Base-by-base conservation (phyloP, 2,797 vertebrate species). In the Diplodus puntazzo region DNA sequence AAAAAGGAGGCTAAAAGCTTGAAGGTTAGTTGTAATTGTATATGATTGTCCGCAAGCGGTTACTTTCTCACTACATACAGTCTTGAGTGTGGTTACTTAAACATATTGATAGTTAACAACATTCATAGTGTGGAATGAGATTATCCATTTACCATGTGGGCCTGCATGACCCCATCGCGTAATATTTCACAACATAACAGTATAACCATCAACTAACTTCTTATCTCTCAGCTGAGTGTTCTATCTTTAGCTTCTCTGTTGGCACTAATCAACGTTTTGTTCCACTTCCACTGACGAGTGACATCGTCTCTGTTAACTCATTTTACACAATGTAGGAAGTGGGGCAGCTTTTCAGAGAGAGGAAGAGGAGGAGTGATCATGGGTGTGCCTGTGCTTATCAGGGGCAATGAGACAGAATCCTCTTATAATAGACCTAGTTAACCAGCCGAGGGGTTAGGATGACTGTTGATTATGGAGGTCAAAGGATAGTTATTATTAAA, bases 361-460 rank as follows among this genome's bases (percentile, higher is more conserved):
- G 69, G 50, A 70, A 52, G 46, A 65, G 67, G 53, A 50, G 73
- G 72, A 55, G 25, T 62, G 50, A 50, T 77, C 58, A 34, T 34
- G 66, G 54, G 54, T 39, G 79, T 67, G 76, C 81, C 77, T 66
- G 63, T 65, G 71, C 78, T 79, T 74, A 81, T 85, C 63, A 68
- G 27, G 6, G 54, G 50, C 69, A 63, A 61, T 39, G 81, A 84
- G 64, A 58, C 61, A 81, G 71, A 91, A 91, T 88, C 82, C 80
- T 87, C 85, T 81, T 84, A 84, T 60, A 34, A 70, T 21, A 81
- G 80, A 76, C 81, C 81, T 72, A 82, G 81, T 87, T 87, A 88
- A 86, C 43, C 71, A 81, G 76, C 68, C n/a, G 52, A 63, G 74
- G 63, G 57, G 57, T 73, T 71, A 69, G 80, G 66, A 55, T 34